Conservation (phyloP, 2,797 vertebrate genomes). For the Cossypha caffra region DNA sequence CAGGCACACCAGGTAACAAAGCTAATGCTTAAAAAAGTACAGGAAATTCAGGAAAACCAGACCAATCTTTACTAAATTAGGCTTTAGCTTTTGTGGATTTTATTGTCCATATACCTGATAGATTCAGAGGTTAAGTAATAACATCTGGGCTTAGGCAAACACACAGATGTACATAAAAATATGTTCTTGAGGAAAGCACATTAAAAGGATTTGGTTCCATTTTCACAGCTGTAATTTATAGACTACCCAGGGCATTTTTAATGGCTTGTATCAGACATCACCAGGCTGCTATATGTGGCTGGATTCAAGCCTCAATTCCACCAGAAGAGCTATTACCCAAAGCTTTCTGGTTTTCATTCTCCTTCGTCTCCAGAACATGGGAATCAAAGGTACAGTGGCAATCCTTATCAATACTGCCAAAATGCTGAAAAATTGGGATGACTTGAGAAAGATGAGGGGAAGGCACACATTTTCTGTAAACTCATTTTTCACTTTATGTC, state of each 20-base stretch:
- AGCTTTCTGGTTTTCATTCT: background rate
- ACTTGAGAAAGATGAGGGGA: background rate
- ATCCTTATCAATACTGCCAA: background rate
- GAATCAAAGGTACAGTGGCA: background rate
- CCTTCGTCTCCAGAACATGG: background rate
- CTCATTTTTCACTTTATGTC: background rate
- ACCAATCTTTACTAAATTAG: constrained; percentile 39
- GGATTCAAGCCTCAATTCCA: background rate
- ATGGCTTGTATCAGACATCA: constrained; percentile 34
- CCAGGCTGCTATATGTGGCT: background rate
- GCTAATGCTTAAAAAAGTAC: background rate
- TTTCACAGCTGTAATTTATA: constrained; percentile 64
- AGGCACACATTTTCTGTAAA: background rate
- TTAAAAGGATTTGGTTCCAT: constrained; percentile 45
- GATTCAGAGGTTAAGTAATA: constrained; percentile 58
- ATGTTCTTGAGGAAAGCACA: constrained; percentile 24
- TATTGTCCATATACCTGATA: constrained; percentile 58
- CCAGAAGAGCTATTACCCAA: background rate
- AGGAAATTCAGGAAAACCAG: constrained; percentile 45
- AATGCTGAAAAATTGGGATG: background rate
- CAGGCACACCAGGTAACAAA: background rate
- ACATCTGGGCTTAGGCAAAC: constrained; percentile 37
- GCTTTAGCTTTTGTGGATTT: constrained; percentile 55
- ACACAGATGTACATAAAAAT: constrained; percentile 45
- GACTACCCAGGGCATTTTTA: constrained; percentile 47